Conservation (phyloP, 2,888 invertebrate species). For the Cephonodes hylas region DNA sequence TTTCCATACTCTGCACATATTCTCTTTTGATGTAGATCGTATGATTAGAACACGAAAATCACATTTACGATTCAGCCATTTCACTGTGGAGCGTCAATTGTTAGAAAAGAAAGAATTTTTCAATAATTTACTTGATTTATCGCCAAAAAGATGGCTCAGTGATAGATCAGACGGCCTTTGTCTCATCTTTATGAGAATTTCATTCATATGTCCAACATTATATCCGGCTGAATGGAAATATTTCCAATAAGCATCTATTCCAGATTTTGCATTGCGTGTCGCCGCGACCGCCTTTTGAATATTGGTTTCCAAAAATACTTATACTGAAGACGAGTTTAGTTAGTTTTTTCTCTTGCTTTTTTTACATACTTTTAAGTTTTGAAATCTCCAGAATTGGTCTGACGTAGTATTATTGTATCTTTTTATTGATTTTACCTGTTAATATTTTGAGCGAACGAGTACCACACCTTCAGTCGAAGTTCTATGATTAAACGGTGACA, state of each 20-base stretch:
- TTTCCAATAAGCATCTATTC: slow-evolving; percentile 64
- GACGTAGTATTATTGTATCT: too few relatives aligned
- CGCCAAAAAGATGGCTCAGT: slow-evolving; percentile 33
- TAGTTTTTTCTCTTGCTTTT: not conserved
- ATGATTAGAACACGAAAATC: slow-evolving; percentile 18
- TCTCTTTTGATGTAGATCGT: slow-evolving; percentile 12
- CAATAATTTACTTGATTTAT: slow-evolving; percentile 52
- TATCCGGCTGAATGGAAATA: slow-evolving; percentile 66
- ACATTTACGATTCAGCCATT: slow-evolving; percentile 28
- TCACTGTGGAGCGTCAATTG: slow-evolving; percentile 20
- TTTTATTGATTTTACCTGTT: too few relatives aligned
- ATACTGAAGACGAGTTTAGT: not conserved
- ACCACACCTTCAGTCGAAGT: too few relatives aligned
- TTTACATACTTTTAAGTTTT: not conserved
- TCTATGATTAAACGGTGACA: too few relatives aligned
- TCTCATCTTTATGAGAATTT: slow-evolving; percentile 55
- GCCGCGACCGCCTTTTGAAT: slow-evolving; percentile 42
- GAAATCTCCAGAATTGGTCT: not conserved
- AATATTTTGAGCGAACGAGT: too few relatives aligned
- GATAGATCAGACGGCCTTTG: slow-evolving; percentile 45
- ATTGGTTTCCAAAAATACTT: slow-evolving; percentile 32
- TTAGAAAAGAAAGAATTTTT: slow-evolving; percentile 36
- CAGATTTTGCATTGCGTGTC: slow-evolving; percentile 49
- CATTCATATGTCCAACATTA: slow-evolving; percentile 67
- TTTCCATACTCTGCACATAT: not conserved